phyloP scores from a whole-genome alignment of 1,140 invertebrate genomes.

The Drosophila seguyi region DNA sequence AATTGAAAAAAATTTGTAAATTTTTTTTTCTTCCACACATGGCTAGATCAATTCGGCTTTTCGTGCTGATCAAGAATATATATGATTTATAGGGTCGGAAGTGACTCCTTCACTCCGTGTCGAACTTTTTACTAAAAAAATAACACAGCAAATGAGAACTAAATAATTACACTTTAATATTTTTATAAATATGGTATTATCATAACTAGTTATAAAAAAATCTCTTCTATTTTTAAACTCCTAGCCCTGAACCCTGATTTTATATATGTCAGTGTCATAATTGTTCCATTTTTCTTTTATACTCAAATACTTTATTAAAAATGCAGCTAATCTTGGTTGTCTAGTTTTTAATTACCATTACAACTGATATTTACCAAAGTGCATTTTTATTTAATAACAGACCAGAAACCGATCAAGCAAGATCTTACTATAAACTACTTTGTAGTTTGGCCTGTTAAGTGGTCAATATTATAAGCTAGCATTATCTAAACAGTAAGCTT shows the following conservation, averaged over 20 bases:
- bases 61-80: too few species aligned
- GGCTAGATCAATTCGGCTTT: too few species aligned
- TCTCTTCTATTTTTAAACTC: background rate
- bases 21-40: too few species aligned
- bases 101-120: too few species aligned
- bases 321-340: background rate
- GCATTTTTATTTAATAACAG: constrained; percentile 9
- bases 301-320: background rate
- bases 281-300: too few species aligned
- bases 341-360: background rate
- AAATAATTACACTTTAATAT: too few species aligned
- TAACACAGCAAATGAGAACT: too few species aligned
- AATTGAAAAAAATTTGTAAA: too few species aligned
- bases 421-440: background rate
- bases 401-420: background rate
- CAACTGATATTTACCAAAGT: background rate
- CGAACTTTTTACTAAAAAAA: too few species aligned
- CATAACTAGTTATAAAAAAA: background rate
- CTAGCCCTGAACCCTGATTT: background rate
- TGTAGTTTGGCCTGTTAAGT: background rate
- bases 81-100: too few species aligned
- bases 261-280: background rate
- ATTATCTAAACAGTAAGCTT: background rate
- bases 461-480: background rate
- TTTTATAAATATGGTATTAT: background rate